Evolutionary conservation across 1,140 invertebrate genomes (phyloP).

Genomic region (Macrobrachium rosenbergii): DNA sequence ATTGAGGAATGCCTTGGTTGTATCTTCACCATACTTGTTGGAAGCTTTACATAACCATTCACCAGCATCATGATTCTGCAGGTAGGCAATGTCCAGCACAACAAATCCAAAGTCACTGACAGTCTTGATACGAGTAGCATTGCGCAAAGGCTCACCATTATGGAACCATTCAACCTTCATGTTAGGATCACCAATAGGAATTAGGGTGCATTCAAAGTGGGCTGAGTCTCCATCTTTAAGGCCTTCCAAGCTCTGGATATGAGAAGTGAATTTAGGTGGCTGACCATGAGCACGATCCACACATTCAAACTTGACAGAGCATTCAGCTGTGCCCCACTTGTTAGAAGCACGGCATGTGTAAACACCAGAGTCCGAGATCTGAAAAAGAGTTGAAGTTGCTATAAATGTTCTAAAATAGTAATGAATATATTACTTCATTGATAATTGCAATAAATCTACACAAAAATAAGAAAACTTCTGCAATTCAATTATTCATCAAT

Average conservation of each 20-base stretch:
- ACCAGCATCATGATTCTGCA: slow-evolving; percentile 93
- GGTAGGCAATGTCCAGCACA: slow-evolving; percentile 93
- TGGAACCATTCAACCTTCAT: slow-evolving; percentile 97
- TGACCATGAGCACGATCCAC: slow-evolving; percentile 87
- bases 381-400: slow-evolving; percentile 68
- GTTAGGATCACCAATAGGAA: slow-evolving; percentile 93
- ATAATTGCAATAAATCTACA: background rate
- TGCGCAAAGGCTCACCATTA: slow-evolving; percentile 87
- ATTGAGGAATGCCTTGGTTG: slow-evolving; percentile 84
- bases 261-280: slow-evolving; percentile 89
- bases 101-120: slow-evolving; percentile 97
- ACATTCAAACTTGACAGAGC: slow-evolving; percentile 85
- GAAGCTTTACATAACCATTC: slow-evolving; percentile 91
- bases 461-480: background rate
- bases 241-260: slow-evolving; percentile 86
- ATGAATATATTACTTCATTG: background rate
- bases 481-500: background rate
- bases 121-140: slow-evolving; percentile 92
- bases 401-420: background rate
- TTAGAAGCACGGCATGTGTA: slow-evolving; percentile 91
- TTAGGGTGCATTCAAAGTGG: slow-evolving; percentile 92
- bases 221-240: slow-evolving; percentile 92
- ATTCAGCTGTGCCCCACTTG: slow-evolving; percentile 88
- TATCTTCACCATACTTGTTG: slow-evolving; percentile 91
- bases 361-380: slow-evolving; percentile 87